These are phyloP conservation scores for Eupithecia abbreviata DNA, from an alignment of 2,888 invertebrate species.

Conservation along the genomic window DNA sequence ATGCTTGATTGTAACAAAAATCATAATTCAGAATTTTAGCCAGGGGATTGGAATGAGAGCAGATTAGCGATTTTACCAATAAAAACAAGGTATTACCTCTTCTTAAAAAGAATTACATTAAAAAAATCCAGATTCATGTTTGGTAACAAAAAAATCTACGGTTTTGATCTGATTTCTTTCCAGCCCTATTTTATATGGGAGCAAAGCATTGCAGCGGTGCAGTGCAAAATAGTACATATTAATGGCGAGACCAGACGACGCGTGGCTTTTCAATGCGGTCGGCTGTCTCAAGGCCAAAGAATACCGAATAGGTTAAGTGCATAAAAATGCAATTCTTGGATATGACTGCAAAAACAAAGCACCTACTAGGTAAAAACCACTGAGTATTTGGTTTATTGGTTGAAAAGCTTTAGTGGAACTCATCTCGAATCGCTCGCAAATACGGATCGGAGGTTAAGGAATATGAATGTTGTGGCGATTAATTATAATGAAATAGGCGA, in stretches of 20 bases:
- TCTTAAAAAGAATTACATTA: background rate
- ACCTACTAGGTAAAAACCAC: background rate
- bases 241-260: slow-evolving; percentile 58
- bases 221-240: background rate
- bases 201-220: slow-evolving; percentile 47
- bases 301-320: slow-evolving; percentile 24
- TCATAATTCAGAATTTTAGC: background rate
- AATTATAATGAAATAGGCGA: background rate
- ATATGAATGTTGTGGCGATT: background rate
- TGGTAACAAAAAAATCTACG: background rate
- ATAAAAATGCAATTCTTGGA: slow-evolving; percentile 13
- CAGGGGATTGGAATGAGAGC: background rate
- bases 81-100: too few species aligned
- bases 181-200: slow-evolving; percentile 16
- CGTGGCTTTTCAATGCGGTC: slow-evolving; percentile 43
- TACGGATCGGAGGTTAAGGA: background rate
- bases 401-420: background rate
- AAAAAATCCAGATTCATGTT: background rate
- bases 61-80: background rate
- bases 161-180: background rate
- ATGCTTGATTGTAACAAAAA: background rate
- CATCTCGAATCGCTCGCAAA: background rate
- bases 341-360: background rate
- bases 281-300: slow-evolving; percentile 33
- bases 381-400: background rate